Conservation (phyloP, 2,113 vertebrate genomes). For the Toxotes jaculatrix region DNA sequence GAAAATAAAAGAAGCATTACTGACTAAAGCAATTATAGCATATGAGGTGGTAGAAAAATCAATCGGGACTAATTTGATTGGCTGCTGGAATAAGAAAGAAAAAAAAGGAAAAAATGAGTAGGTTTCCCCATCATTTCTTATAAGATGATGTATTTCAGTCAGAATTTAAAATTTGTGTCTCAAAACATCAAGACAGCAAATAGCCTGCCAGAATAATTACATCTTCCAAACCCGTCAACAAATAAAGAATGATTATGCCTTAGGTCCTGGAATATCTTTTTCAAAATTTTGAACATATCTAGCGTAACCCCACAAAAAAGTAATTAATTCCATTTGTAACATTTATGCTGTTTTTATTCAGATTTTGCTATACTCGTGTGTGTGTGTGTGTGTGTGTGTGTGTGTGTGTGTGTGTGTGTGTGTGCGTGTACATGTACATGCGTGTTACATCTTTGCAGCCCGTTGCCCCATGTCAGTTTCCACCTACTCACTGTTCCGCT, state of each 20-base stretch:
- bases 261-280: not conserved
- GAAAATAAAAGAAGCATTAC: not conserved
- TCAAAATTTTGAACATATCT: not conserved
- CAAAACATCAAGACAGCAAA: not conserved
- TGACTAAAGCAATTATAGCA: not conserved
- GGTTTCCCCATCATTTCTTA: not conserved
- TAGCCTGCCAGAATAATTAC: not conserved
- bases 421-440: not conserved
- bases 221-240: not conserved
- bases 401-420: not conserved
- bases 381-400: not conserved
- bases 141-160: not conserved
- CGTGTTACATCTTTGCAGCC: conserved; percentile 17
- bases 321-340: too few species aligned
- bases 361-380: not conserved
- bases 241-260: not conserved
- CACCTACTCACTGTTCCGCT: conserved; percentile 51
- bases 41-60: not conserved
- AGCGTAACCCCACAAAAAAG: too few species aligned
- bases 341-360: too few species aligned
- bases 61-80: not conserved
- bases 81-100: not conserved
- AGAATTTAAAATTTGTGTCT: not conserved
- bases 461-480: conserved; percentile 66
- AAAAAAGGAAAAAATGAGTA: not conserved